Conservation (phyloP, 1,140 invertebrate species). For the Mizuhopecten yessoensis region DNA sequence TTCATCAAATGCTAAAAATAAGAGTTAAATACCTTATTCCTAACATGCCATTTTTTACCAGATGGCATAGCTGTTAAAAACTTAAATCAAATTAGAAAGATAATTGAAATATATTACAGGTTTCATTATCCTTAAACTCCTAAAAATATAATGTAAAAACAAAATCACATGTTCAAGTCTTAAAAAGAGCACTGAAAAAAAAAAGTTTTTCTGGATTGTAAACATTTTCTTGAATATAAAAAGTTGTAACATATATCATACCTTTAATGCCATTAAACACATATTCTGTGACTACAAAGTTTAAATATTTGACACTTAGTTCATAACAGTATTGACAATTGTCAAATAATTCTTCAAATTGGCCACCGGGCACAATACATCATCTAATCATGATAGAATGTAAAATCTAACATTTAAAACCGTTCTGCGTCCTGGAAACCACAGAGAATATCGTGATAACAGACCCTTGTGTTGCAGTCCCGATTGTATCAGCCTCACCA, state of each 20-base stretch:
- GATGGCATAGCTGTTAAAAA: background rate
- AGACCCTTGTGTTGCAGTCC: background rate
- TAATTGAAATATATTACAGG: slow-evolving; percentile 2
- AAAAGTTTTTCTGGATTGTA: no score
- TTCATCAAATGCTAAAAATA: background rate
- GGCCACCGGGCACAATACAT: background rate
- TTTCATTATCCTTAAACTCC: background rate
- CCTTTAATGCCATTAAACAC: no score
- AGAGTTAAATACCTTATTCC: slow-evolving; percentile 25
- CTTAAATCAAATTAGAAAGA: slow-evolving; percentile 4
- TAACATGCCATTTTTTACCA: background rate
- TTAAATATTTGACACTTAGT: background rate
- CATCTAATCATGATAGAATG: background rate
- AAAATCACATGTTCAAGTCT: no score
- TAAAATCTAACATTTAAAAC: background rate
- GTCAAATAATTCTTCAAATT: background rate
- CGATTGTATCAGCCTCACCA: background rate
- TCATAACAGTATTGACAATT: background rate
- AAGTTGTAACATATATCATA: no score
- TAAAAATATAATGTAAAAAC: no score
- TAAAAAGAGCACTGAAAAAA: no score
- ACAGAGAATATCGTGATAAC: background rate
- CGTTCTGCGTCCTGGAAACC: background rate
- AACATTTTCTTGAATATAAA: no score
- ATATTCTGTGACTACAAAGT: no score